Evolutionary conservation across 2,888 invertebrate genomes (phyloP), one percentile per base, ranked within the genome.

Genomic region (Neelides folsomi): DNA sequence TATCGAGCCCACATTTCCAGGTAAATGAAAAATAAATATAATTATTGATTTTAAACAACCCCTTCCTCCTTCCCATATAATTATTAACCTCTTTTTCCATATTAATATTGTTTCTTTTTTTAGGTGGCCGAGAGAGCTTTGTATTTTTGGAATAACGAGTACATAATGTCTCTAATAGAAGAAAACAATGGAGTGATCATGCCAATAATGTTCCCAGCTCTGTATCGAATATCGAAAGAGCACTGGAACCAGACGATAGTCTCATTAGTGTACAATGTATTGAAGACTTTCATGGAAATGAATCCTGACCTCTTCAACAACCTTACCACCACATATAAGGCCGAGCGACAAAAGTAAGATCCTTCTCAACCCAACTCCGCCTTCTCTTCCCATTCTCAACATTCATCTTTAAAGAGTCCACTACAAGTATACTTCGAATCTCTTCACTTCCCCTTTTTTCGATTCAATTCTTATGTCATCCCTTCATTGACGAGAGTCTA

Each of bases 161-260:
- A 98, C 75, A 93, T 98, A 69, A 86, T 97, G 84, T 93, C 93
- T 61, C 77, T 98, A 74, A 95, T 98, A 78, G 93, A 94, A 72
- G 97, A 98, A 72, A 97, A 97, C 75, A 94, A 92, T 72, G 83
- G 86, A 72, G 86, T 90, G 69, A 94, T 98, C 71, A 87, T 98
- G 83, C 97, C 97, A 66, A 95, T 98, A 67, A 97, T 98, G 94
- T 98, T 98, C 77, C 97, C 97, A 60, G 92, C 97, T 64, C 77
- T 98, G 69, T 98, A 98, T 76, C 88, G 92, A 71, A 94, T 94
- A 74, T 93, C 92, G 72, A 97, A 97, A 79, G 94, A 97, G 73
- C 98, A 98, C 76, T 98, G 98, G 98, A 98, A 98, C 77, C 97
- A 95, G 76, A 98, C 97, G 63, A 98, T 98, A 68, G 90, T 98